Conservation (phyloP, 2,888 invertebrate genomes). For the Hypena proboscidalis region DNA sequence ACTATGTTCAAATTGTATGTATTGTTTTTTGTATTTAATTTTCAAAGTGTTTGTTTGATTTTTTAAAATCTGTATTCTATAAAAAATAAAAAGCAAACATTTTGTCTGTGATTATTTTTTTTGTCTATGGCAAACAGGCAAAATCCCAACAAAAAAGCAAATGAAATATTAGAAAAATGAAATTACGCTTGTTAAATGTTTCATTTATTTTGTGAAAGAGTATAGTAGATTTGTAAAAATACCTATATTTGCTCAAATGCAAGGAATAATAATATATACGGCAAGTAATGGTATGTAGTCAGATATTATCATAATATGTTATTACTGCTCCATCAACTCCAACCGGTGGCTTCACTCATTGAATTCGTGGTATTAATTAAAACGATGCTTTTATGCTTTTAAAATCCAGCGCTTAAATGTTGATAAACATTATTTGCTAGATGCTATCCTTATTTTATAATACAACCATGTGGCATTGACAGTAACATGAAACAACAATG, state of each 20-base stretch:
- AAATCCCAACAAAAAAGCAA: slow-evolving; percentile 42
- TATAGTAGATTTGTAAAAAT: slow-evolving; percentile 39
- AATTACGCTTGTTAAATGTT: slow-evolving; percentile 46
- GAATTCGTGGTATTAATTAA: slow-evolving; percentile 7
- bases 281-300: slow-evolving; percentile 68
- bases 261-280: slow-evolving; percentile 37
- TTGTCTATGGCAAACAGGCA: slow-evolving; percentile 28
- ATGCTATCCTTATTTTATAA: slow-evolving; percentile 9
- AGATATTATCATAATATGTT: slow-evolving; percentile 43
- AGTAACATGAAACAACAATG: slow-evolving; percentile 56
- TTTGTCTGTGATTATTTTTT: slow-evolving; percentile 2
- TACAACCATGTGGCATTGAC: slow-evolving; percentile 68
- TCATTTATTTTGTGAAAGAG: slow-evolving; percentile 50
- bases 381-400: slow-evolving; percentile 2
- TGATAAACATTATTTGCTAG: slow-evolving; percentile 1
- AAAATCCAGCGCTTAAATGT: neutral
- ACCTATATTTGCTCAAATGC: slow-evolving; percentile 39
- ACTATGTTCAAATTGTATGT: too few species aligned
- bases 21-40: too few species aligned
- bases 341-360: slow-evolving; percentile 67
- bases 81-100: too few species aligned
- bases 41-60: too few species aligned
- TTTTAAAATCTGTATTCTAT: slow-evolving; percentile 10
- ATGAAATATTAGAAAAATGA: slow-evolving; percentile 49
- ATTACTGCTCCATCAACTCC: slow-evolving; percentile 53